Evolutionary conservation across 2,113 vertebrate species (phyloP), one percentile per base, ranked within the genome.

Genomic region (Gasterosteus nipponicus): DNA sequence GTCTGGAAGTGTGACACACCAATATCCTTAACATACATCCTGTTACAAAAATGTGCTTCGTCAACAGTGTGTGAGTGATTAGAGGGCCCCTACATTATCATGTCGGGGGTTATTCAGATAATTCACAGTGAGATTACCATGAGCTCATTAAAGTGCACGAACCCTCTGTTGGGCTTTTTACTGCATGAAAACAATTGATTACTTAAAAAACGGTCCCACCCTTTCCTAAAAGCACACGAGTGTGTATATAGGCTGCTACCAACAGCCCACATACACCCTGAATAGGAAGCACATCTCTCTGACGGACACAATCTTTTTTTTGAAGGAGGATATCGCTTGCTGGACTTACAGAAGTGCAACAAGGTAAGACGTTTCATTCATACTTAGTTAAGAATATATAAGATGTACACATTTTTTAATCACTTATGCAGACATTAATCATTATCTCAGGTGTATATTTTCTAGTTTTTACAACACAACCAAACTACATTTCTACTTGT

Each of bases 1-100:
- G 14, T 14, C 16, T 89, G 78, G 73, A 75, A 26, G 5, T 7
- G 41, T 74, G 76, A 73, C 87, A 85, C 51, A 8, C n/a, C 47
- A 58, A 67, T 79, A 91, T 93, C 92, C 92, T 92, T 78, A 60
- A 86, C 5, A 51, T 19, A 83, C 90, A 94, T 93, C 92, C 92
- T 93, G 93, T 85, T 91, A 67, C 72, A 73, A 26, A 53, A 57
- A 42, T 11, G 2, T 19, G 2, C 44, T 10, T 0, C 35, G 65
- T 77, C 62, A 75, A 72, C 33, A 70, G 0, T 4, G n/a, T 11
- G 15, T 3, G 1, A 29, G 18, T 74, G 75, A 73, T 64, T 22
- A 49, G 26, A 74, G 46, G 8, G 6, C 33, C 42, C 47, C 41
- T 14, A 46, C 9, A 39, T 69, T 10, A 49, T 54, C 18, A 19